phyloP scores from a whole-genome alignment of 2,797 vertebrate species.

The Chloroceryle amazona region DNA sequence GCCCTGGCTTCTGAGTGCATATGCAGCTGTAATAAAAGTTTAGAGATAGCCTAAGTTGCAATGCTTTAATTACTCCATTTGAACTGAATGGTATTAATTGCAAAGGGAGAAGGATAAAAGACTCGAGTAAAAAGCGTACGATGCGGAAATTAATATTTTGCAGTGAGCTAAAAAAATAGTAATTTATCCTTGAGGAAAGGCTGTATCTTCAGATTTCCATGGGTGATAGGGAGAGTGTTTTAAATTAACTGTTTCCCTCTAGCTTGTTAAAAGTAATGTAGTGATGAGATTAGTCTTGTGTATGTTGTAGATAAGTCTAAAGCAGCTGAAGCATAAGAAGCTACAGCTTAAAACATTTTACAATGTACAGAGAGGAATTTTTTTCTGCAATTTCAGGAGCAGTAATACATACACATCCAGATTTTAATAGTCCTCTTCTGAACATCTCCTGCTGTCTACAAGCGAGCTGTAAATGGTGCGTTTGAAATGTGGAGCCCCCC shows the following conservation, averaged over 20 bases:
- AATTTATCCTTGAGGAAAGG: not conserved
- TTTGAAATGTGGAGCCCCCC: not conserved
- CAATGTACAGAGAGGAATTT: no score
- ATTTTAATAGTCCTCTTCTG: not conserved
- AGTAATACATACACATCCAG: not conserved
- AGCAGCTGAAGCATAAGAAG: not conserved
- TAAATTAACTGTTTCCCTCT: not conserved
- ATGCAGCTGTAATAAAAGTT: not conserved
- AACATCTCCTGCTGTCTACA: not conserved
- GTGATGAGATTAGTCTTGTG: not conserved
- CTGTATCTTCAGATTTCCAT: not conserved
- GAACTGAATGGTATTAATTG: not conserved
- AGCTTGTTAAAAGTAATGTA: not conserved
- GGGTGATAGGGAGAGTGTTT: not conserved
- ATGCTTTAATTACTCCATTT: not conserved
- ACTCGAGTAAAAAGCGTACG: not conserved
- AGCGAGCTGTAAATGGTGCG: not conserved
- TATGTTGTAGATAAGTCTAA: not conserved
- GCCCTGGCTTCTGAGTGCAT: not conserved
- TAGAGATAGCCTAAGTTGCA: not conserved
- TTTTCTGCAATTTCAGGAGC: not conserved
- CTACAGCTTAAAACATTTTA: not conserved
- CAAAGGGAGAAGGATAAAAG: not conserved
- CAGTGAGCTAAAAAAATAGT: not conserved
- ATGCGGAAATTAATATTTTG: not conserved